Evolutionary conservation across 2,113 vertebrate species (phyloP), one percentile per base, ranked within the genome.

Genomic region (Sterrhoptilus dennistouni): DNA sequence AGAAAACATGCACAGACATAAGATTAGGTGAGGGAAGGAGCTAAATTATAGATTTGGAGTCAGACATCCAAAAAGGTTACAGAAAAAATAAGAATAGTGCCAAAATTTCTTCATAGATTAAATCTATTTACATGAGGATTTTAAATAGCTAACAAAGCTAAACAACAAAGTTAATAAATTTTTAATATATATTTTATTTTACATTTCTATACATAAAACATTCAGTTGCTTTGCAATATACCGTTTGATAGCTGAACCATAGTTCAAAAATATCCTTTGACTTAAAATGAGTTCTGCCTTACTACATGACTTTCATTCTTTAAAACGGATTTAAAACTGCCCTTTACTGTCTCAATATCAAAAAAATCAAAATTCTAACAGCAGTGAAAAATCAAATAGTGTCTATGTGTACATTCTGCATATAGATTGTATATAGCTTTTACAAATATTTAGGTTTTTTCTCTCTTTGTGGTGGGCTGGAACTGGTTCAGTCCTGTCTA

Each of bases 171-270:
- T 70, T 33, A 91, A 24, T 65, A 44, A 80, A 5, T 40, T n/a
- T 66, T 60, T 14, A 22, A 22, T 8, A 49, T 49, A 21, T 14
- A 28, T 11, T 56, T 70, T 60, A 29, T 71, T 85, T 88, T 83
- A 25, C 11, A 29, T 3, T 82, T 42, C 5, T 63, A 7, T 12
- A 45, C 2, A 2, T 38, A 68, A 57, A 80, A 53, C 4, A 4
- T 29, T 49, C 2, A 33, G 3, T 18, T 42, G 8, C 5, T 80
- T 72, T 63, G 25, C 12, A 33, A 5, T 35, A 33, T 12, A 33
- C 2, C 45, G 4, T 18, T 33, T 1, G 0, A 19, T 13, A 54
- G 15, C 6, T 59, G 29, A 45, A 82, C 4, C 3, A n/a, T 11
- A 31, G 3, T 28, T 76, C 18, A 75, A 80, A 89, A 72, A 28